These are phyloP conservation scores for Cerceris rybyensis DNA, from an alignment of 2,888 invertebrate genomes.

Conservation along the genomic window DNA sequence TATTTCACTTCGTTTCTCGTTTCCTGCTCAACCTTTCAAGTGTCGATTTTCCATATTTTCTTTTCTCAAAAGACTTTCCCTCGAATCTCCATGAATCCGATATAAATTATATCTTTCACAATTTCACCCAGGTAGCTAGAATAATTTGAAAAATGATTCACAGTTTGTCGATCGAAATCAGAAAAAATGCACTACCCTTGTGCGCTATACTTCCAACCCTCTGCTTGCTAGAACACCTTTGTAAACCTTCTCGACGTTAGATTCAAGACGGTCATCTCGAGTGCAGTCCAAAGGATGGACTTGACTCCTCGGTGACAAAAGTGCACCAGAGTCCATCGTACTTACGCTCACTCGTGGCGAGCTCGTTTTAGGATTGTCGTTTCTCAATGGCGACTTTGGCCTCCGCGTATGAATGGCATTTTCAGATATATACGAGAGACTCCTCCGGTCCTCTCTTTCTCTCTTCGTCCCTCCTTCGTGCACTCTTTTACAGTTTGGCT, in stretches of 20 bases:
- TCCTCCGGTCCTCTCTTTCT: constrained; percentile 8
- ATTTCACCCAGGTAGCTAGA: too few species aligned
- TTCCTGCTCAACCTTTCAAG: background rate
- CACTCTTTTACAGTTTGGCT: constrained; percentile 51
- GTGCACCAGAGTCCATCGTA: constrained; percentile 52
- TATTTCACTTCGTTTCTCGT: background rate
- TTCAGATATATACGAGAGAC: constrained; percentile 50
- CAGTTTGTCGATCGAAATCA: too few species aligned
- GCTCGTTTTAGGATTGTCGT: constrained; percentile 61
- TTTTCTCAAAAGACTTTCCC: too few species aligned
- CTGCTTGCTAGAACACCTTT: background rate
- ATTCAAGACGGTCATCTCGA: constrained; percentile 16
- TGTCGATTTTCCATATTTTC: too few species aligned
- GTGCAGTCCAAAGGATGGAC: constrained; percentile 22
- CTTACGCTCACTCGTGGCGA: constrained; percentile 41
- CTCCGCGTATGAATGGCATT: constrained; percentile 66
- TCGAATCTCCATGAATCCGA: too few species aligned
- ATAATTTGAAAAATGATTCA: too few species aligned
- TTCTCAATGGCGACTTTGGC: constrained; percentile 68
- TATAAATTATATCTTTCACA: too few species aligned
- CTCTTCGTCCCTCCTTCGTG: constrained; percentile 5
- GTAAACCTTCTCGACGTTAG: background rate
- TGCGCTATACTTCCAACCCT: background rate
- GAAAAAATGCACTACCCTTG: background rate
- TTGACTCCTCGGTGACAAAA: constrained; percentile 45